Evolutionary conservation across 2,797 vertebrate genomes (phyloP), one percentile per base, ranked within the genome.

Genomic region (Lagorchestes hirsutus): DNA sequence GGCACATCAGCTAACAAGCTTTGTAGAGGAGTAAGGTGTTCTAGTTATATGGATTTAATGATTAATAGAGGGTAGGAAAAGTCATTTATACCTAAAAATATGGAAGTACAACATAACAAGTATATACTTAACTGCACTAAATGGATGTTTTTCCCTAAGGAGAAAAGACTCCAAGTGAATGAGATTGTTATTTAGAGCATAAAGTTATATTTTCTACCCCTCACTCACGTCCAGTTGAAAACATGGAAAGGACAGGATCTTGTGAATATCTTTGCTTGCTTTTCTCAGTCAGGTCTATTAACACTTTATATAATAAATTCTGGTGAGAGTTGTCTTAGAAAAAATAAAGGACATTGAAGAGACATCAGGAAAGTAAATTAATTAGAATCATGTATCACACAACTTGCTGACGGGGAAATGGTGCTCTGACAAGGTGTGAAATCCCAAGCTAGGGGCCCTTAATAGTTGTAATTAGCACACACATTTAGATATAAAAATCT

Each of bases 231-330:
- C 40, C 74, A 82, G 52, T 40, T 87, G 59, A 94, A 94, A 93
- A 92, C 1, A 18, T 94, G 29, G 34, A 59, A 91, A 94, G 50
- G 29, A 92, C 87, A 96, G 67, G 74, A 95, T 94, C 91, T 87
- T 55, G 14, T 54, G 50, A 91, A 97, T 94, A 46, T 94, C 92
- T 96, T 97, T 97, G 90, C 91, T 93, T 95, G 91, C 50, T 34
- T 91, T 82, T 82, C 74, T 82, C 74, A 82, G 40, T 46, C 27
- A 27, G 74, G 22, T 9, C 74, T 27, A 82, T 82, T 82, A 82
- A 27, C 40, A 46, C 40, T 93, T 93, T 57, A 62, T 90, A 13
- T 52, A 82, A 82, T 82, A 94, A 95, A 56, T 95, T 54, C 92
- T 91, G 54, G 93, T 94, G 91, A n/a, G 94, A 94, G 92, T 97